Evolutionary conservation across 2,113 vertebrate species (phyloP), one percentile per base, ranked within the genome.

Genomic region (Nestor notabilis): DNA sequence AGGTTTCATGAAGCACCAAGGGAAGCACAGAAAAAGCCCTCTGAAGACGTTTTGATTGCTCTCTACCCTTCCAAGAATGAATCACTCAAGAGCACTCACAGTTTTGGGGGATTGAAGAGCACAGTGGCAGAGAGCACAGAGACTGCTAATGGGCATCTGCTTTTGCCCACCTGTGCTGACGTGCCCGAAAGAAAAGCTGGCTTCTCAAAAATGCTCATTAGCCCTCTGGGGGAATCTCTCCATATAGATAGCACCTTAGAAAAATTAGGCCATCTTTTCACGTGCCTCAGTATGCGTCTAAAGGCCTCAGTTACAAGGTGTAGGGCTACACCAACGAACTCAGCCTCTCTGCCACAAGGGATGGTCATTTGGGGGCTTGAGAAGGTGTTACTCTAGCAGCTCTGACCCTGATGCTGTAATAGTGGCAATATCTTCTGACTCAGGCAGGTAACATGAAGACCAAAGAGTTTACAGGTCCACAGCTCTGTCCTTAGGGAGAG

Each of bases 271-370:
- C 53, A 63, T 43, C 58, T 79, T 53, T 86, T 53, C 66, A 63
- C 0, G 1, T 85, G 84, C 90, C 58, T 74, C 44, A 11, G 4
- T 28, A 61, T 0, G 0, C 31, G 49, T 52, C 43, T 68, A 72
- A 70, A 88, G 50, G 56, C 29, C 18, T 44, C 28, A 44, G 52
- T 64, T 53, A 23, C 7, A 35, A 27, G 10, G 5, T 49, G 35
- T 20, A 25, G 44, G 85, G 52, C 46, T 76, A 65, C 68, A 83
- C 24, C 60, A 78, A 78, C 18, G 29, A 66, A 49, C 0, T 5
- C 19, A 61, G 60, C 28, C 28, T 16, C 31, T 65, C 10, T 76
- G 64, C 37, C 58, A 23, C 20, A 43, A 58, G 56, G 44, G 15
- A 10, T 41, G 41, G 52, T 35, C 12, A 8, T 90, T 33, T 7